Evolutionary conservation across 2,797 vertebrate species (phyloP), one percentile per base, ranked within the genome.

Genomic region (Rhinogobio ventralis): DNA sequence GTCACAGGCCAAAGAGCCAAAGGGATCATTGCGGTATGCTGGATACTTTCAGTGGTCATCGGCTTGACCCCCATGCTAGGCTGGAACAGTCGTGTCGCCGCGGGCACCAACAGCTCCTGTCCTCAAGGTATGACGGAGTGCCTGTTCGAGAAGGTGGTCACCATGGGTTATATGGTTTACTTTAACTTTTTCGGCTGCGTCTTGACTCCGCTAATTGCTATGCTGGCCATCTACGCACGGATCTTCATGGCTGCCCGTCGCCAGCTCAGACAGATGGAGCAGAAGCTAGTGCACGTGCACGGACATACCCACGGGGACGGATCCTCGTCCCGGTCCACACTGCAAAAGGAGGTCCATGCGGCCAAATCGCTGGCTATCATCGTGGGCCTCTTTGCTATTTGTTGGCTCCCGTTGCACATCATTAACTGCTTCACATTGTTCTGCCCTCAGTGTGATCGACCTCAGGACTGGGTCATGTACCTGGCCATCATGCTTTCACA

Each of bases 151-250:
- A 88, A 91, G 0, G 98, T 99, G 91, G 97, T 99, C 39, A 95
- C 95, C 72, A 95, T 99, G 96, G 95, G 96, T 91, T 99, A 99
- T 92, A 99, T 99, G 98, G 94, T 99, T 71, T 99, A 97, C 90
- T 99, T 97, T 92, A 99, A 99, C 90, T 99, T 99, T 92, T 97
- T 99, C 0, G 96, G 96, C 25, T 99, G 96, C 0, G 97, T 99
- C 33, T 93, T 99, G 73, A 64, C 96, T 69, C 98, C 98, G 0
- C 94, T 99, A 64, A 74, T 97, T 46, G 92, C 95, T 76, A 99
- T 99, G 98, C 92, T 99, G 87, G 96, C 93, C 82, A 96, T 99
- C 93, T 99, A 99, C 67, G 83, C 94, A 83, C 91, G 96, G 77
- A 99, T 99, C 91, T 99, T 99, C 91, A 96, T 98, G 97, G 97